These are phyloP conservation scores for Rutilus rutilus DNA, from an alignment of 2,113 vertebrate genomes.

Conservation along the genomic window DNA sequence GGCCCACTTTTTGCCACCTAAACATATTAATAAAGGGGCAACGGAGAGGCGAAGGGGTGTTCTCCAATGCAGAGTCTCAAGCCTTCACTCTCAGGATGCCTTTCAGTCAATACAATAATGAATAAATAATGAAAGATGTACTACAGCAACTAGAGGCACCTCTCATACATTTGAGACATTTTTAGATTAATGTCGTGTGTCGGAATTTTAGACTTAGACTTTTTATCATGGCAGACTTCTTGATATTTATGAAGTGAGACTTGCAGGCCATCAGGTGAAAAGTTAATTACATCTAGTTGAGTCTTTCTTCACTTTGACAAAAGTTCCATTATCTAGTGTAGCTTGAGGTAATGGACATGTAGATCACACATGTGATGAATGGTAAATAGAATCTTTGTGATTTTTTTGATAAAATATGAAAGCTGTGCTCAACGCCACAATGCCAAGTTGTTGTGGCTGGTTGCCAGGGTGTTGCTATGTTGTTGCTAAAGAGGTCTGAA, in stretches of 20 bases:
- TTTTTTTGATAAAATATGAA: not conserved
- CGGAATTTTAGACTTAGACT: slow-evolving; percentile 9
- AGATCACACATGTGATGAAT: slow-evolving; percentile 7
- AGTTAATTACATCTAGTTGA: slow-evolving; percentile 46
- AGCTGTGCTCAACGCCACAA: not conserved
- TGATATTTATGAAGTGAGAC: slow-evolving; percentile 38
- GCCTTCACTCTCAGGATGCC: slow-evolving; percentile 47
- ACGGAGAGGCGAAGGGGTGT: slow-evolving; percentile 1
- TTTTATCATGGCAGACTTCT: slow-evolving; percentile 34
- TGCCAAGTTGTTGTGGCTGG: not conserved
- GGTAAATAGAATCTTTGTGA: not conserved
- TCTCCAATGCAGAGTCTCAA: slow-evolving; percentile 24
- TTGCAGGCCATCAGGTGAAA: slow-evolving; percentile 17
- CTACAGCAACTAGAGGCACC: slow-evolving; percentile 66
- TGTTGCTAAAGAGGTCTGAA: not conserved
- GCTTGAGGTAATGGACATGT: slow-evolving; percentile 25
- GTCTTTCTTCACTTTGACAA: slow-evolving; percentile 48
- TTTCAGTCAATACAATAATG: slow-evolving; percentile 73
- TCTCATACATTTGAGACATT: slow-evolving; percentile 59
- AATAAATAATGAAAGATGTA: slow-evolving; percentile 80
- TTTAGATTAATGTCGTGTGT: slow-evolving; percentile 42
- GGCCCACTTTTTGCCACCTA: slow-evolving; percentile 27
- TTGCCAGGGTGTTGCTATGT: not conserved
- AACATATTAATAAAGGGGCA: slow-evolving; percentile 35
- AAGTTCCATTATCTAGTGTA: slow-evolving; percentile 25